A percentile compares a stretch with the other conserved stretches of the same genome.
Evolutionary conservation across 2,888 invertebrate species (phyloP).

Genomic region (Metalampra italica): DNA sequence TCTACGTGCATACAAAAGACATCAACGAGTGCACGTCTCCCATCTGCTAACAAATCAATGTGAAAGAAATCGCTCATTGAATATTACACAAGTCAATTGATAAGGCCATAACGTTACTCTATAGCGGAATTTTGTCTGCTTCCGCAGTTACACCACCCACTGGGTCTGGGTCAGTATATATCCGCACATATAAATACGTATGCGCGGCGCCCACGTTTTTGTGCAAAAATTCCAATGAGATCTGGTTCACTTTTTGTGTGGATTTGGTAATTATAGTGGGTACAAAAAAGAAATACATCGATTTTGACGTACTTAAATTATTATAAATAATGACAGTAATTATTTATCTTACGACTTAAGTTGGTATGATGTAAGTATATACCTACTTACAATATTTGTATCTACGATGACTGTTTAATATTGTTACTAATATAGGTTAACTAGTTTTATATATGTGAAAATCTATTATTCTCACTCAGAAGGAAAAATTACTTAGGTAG

Average conservation of each 20-base stretch:
- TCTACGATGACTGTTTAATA: no score
- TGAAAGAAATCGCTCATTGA: not conserved
- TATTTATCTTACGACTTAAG: not conserved
- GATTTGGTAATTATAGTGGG: conserved; percentile 17
- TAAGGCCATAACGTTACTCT: conserved; percentile 33
- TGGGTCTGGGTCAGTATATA: conserved; percentile 16
- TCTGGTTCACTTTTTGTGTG: conserved; percentile 34
- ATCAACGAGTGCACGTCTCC: not conserved
- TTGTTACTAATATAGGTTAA: no score
- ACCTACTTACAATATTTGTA: not conserved
- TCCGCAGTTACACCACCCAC: conserved; percentile 26
- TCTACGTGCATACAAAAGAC: conserved; percentile 4
- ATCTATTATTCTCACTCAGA: no score
- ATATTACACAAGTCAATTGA: conserved; percentile 1
- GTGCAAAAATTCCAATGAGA: conserved; percentile 34
- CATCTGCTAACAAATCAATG: not conserved
- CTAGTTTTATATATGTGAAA: no score
- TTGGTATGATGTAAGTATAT: no score
- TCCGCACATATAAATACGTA: conserved; percentile 7
- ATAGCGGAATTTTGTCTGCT: conserved; percentile 32
- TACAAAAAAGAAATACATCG: conserved; percentile 7
- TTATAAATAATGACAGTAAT: conserved; percentile 4
- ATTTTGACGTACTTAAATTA: conserved; percentile 6
- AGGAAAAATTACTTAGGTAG: no score
- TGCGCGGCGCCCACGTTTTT: conserved; percentile 34